Percentiles rank a stretch among this genome's conserved stretches.
Conservation (phyloP, 2,888 invertebrate genomes). For the Drosophila flavopinicola region DNA sequence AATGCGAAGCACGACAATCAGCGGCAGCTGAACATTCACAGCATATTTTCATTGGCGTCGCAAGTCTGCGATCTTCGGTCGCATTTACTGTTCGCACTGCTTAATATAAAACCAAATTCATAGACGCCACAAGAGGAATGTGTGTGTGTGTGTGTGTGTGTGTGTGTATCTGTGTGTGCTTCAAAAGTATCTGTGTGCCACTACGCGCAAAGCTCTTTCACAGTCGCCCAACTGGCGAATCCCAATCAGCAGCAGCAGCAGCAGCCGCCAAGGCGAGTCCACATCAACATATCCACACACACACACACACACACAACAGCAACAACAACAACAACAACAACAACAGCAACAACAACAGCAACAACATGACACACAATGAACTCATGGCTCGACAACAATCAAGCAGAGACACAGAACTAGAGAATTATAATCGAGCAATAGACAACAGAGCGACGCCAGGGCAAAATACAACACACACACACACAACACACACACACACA, state of each 20-base stretch:
- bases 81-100: conserved; percentile 48
- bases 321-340: conserved; percentile 14
- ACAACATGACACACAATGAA: conserved; percentile 52
- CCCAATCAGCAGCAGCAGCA: conserved; percentile 70
- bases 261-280: conserved; percentile 39
- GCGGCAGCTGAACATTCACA: conserved; percentile 57
- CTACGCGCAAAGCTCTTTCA: conserved; percentile 24
- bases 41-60: conserved; percentile 81
- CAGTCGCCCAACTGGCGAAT: conserved; percentile 81
- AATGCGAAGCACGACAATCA: conserved; percentile 36
- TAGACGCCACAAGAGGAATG: conserved; percentile 55
- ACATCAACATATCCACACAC: conserved; percentile 9
- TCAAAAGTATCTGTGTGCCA: conserved; percentile 52
- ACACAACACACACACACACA: neutral
- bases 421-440: conserved; percentile 55
- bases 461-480: conserved; percentile 9
- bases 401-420: conserved; percentile 25
- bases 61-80: conserved; percentile 80
- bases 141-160: conserved; percentile 7
- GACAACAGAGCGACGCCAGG: conserved; percentile 32
- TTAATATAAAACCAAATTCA: conserved; percentile 72
- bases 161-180: conserved; percentile 3
- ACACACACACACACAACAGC: conserved; percentile 10
- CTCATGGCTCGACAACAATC: conserved; percentile 49
- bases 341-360: conserved; percentile 17